Evolutionary conservation across 2,797 vertebrate species (phyloP).

Genomic region (Sebastes flavidus): DNA sequence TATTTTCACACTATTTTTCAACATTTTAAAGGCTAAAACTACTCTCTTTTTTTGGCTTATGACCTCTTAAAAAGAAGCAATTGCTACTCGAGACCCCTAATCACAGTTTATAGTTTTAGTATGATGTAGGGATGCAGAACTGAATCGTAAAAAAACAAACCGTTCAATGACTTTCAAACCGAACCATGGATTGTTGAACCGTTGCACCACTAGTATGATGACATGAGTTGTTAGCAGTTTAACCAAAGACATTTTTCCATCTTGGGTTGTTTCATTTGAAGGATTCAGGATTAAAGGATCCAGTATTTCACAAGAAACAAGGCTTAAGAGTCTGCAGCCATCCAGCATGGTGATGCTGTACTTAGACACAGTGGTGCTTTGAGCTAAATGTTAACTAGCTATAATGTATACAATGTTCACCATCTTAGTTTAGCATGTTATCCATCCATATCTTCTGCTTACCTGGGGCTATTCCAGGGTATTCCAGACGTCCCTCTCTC

Average conservation of each 20-base stretch:
- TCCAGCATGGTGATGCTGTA: background rate
- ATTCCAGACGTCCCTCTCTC: too few relatives aligned
- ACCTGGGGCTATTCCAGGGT: too few relatives aligned
- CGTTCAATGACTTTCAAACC: too few relatives aligned
- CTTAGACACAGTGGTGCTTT: background rate
- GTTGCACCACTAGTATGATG: background rate
- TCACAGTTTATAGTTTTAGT: background rate
- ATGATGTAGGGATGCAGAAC: too few relatives aligned
- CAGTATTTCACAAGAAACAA: background rate
- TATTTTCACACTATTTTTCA: background rate
- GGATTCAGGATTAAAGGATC: background rate
- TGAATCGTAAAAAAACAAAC: too few relatives aligned
- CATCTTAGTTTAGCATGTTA: background rate
- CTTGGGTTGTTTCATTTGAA: background rate
- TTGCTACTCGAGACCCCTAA: background rate
- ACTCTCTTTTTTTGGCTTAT: background rate
- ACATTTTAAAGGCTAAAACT: background rate
- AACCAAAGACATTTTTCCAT: background rate
- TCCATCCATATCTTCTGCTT: too few relatives aligned
- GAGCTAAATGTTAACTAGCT: background rate
- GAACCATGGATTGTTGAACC: too few relatives aligned
- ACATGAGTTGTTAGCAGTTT: background rate
- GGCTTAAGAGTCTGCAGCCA: background rate
- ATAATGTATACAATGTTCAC: background rate
- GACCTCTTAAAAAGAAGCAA: background rate